Conservation (phyloP, 2,888 invertebrate species). For the Patella pellucida region DNA sequence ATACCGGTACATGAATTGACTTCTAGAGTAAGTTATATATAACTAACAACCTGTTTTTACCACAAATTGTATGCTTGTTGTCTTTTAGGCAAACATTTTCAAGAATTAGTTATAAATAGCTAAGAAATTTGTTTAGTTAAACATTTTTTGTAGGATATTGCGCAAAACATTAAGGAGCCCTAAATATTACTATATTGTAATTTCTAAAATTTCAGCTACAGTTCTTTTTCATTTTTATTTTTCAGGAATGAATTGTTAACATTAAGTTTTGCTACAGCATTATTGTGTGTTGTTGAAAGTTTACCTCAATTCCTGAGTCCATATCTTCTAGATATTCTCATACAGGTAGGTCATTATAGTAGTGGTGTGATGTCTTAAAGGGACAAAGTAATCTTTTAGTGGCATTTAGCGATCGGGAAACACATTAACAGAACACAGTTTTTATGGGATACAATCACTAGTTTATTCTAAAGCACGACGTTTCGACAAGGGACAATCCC, state of each 20-base stretch:
- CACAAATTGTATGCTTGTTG: too few species aligned
- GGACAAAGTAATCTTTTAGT: too few species aligned
- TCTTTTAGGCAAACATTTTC: conserved; percentile 21
- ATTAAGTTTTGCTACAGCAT: conserved; percentile 83
- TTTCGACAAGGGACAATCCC: too few species aligned
- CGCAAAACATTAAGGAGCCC: too few species aligned
- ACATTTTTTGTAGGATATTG: too few species aligned
- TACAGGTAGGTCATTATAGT: conserved; percentile 45
- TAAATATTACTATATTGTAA: too few species aligned
- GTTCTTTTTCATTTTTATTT: conserved; percentile 12
- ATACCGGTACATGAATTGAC: conserved; percentile 5
- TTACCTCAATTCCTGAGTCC: conserved; percentile 88
- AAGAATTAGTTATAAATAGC: conserved; percentile 30
- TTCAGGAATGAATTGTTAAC: conserved; percentile 71
- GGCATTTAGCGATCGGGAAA: too few species aligned
- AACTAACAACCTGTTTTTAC: background rate
- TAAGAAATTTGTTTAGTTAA: background rate
- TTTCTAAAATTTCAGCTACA: too few species aligned
- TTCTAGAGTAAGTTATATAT: conserved; percentile 36
- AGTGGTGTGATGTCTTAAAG: background rate
- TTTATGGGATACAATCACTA: too few species aligned
- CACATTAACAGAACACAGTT: too few species aligned
- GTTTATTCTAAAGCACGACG: too few species aligned
- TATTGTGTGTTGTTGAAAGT: conserved; percentile 86
- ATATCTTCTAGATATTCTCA: conserved; percentile 77